Percentiles rank a stretch among this genome's conserved stretches.
Conservation (phyloP, 1,140 invertebrate genomes). For the Drosophila albomicans region DNA sequence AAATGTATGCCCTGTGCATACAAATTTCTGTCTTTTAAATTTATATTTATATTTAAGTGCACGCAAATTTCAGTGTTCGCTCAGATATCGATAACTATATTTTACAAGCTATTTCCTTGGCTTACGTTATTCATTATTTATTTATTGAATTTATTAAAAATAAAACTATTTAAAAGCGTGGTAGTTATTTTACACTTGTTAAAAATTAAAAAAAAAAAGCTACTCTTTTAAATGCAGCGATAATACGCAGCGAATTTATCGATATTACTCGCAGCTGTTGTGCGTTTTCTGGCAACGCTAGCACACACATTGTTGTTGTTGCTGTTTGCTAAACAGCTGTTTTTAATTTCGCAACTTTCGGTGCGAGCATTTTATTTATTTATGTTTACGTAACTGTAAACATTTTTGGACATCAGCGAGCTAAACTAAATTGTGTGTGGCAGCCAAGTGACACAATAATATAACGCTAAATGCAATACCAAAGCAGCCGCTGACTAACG, state of each 20-base stretch:
- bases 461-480: not conserved
- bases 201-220: too few species aligned
- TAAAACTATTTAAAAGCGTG: too few species aligned
- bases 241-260: not conserved
- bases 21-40: too few species aligned
- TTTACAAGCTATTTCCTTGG: too few species aligned
- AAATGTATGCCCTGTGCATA: too few species aligned
- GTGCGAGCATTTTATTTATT: slow-evolving; percentile 37
- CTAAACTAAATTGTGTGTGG: slow-evolving; percentile 18
- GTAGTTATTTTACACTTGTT: too few species aligned
- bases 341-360: slow-evolving; percentile 47
- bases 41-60: too few species aligned
- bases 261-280: not conserved
- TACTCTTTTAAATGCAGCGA: not conserved
- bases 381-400: slow-evolving; percentile 50
- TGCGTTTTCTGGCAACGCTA: slow-evolving; percentile 23
- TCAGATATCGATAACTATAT: too few species aligned
- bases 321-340: slow-evolving; percentile 38
- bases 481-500: not conserved
- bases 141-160: too few species aligned
- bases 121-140: too few species aligned
- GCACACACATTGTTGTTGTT: slow-evolving; percentile 6
- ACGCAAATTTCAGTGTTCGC: too few species aligned
- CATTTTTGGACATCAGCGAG: not conserved
- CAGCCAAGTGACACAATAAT: not conserved